Evolutionary conservation across 30 jellyfish, hydroid and myxozoan species (phyloP), one percentile per base, ranked within the genome.

Genomic region (Aurelia sp.): DNA sequence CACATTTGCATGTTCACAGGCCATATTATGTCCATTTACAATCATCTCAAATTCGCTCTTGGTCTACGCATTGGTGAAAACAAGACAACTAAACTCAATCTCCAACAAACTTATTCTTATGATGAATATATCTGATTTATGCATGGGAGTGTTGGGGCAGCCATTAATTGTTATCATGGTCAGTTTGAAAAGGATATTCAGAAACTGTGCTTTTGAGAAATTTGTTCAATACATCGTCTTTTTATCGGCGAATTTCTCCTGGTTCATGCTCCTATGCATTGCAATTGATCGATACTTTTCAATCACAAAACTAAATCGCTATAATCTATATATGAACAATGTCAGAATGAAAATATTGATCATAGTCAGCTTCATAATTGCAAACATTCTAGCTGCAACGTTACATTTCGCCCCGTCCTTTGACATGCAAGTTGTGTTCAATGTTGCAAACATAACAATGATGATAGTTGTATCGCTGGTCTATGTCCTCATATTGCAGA

Each of bases 61-160:
- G 31, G 71, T 82, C 9, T 69, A 67, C 63, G 85, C 85, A 22
- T 62, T 82, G 33, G 40, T 51, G 44, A 68, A 70, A 41, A 82
- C 91, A 50, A 65, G 65, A 15, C 91, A 82, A 62, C 70, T 59
- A 37, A 18, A 37, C 21, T 67, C 71, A 13, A 70, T 82, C 19
- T 31, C 85, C 18, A 82, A 82, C 72, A 68, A 82, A 68, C 61
- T 82, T 13, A 61, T 82, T 48, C 40, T 82, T 13, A 33, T 82
- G 84, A 68, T 82, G 84, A 67, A 59, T 77, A 31, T 82, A 17
- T 82, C 91, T 5, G 91, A 82, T 37, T 18, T 82, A 40, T 67
- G 76, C 60, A 82, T 67, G 78, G 91, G 85, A 23, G 33, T 69
- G 4, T 2, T 82, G 33, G 84, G 78, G 47, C 78, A 47, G 71